phyloP scores from a whole-genome alignment of 2,113 vertebrate genomes.

The Microcebus murinus region DNA sequence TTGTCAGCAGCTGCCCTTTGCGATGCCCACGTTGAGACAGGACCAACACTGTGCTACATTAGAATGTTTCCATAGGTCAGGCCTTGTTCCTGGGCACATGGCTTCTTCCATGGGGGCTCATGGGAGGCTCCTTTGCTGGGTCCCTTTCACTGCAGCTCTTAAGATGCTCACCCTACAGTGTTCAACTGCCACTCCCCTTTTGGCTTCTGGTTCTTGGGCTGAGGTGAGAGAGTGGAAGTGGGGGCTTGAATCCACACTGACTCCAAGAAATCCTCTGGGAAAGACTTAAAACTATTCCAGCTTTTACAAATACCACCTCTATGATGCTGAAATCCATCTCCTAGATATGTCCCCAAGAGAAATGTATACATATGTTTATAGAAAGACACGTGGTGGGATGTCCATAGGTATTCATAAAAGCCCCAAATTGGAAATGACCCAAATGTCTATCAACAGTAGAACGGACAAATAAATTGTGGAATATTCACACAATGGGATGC shows the following conservation, averaged over 20 bases:
- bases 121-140: background rate
- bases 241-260: background rate
- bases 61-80: background rate
- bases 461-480: background rate
- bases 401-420: background rate
- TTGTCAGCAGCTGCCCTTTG: background rate
- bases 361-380: background rate
- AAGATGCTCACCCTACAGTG: background rate
- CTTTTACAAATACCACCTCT: background rate
- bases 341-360: background rate
- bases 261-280: background rate
- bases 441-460: slow-evolving; percentile 27
- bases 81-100: background rate
- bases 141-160: background rate
- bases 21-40: background rate
- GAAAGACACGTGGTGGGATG: background rate
- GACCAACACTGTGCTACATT: background rate
- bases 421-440: slow-evolving; percentile 8
- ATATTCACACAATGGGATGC: background rate
- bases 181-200: background rate
- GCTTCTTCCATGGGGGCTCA: background rate
- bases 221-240: background rate
- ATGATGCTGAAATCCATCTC: background rate
- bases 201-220: background rate
- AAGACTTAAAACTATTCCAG: background rate